phyloP scores from a whole-genome alignment of 2,113 vertebrate genomes.

The Aviceda subcristata region DNA sequence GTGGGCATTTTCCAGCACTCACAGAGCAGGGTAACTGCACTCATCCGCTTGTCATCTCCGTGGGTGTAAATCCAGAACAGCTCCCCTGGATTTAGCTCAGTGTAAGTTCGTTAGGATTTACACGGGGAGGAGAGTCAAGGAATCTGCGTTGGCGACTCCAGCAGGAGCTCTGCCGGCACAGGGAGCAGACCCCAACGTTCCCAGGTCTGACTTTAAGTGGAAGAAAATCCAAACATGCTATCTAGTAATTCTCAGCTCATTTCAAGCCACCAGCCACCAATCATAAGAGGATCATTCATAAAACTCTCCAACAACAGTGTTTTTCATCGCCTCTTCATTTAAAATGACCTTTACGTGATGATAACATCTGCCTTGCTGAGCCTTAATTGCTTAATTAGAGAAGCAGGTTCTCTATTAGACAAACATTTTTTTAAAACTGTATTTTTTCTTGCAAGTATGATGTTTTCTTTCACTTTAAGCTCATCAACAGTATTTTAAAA shows the following conservation, averaged over 20 bases:
- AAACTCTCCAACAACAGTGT: background rate
- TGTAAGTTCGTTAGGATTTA: rapidly evolving
- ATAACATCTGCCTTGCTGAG: constrained; percentile 55
- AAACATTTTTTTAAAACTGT: constrained; percentile 33
- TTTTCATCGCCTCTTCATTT: constrained; percentile 45
- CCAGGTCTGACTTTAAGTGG: background rate
- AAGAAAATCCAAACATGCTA: background rate
- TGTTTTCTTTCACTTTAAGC: constrained; percentile 22
- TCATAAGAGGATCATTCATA: constrained; percentile 3
- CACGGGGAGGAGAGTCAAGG: background rate
- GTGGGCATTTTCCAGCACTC: background rate
- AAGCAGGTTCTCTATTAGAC: constrained; percentile 41
- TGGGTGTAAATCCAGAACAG: background rate
- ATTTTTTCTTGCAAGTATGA: background rate
- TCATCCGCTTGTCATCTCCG: background rate
- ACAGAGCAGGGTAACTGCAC: rapidly evolving
- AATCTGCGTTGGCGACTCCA: rapidly evolving
- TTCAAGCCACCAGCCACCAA: background rate
- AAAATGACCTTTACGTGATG: constrained; percentile 64
- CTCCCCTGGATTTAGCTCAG: background rate
- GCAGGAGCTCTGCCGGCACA: background rate
- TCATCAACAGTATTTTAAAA: background rate
- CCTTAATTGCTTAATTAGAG: constrained; percentile 71
- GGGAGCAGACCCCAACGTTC: background rate
- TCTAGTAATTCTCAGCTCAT: background rate